Evolutionary conservation across 2,888 invertebrate genomes (phyloP).

Genomic region (Melanostoma scalare): DNA sequence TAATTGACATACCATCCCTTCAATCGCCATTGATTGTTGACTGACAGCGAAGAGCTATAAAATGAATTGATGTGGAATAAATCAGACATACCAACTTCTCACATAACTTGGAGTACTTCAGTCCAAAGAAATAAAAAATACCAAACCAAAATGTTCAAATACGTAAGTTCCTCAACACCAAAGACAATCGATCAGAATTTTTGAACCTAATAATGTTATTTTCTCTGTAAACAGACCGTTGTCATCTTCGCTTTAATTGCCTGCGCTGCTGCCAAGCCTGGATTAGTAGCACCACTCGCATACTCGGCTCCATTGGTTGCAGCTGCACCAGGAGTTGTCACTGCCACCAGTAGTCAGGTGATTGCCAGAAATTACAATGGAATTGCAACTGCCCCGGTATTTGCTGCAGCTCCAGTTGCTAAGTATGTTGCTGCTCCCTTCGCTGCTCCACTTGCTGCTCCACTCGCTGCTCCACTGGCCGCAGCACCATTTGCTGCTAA

Average conservation of each 20-base stretch:
- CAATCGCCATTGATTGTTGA: no score
- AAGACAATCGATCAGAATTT: neutral
- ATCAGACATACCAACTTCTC: neutral
- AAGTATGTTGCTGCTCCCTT: slow-evolving; percentile 79
- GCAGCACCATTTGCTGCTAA: slow-evolving; percentile 36
- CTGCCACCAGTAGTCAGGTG: slow-evolving; percentile 78
- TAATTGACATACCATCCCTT: no score
- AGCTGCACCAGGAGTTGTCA: slow-evolving; percentile 74
- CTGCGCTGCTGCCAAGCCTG: slow-evolving; percentile 65
- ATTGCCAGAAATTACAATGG: slow-evolving; percentile 79
- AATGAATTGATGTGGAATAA: neutral
- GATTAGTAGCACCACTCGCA: slow-evolving; percentile 74
- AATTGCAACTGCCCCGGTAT: slow-evolving; percentile 82
- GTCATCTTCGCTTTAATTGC: slow-evolving; percentile 60
- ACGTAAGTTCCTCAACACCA: slow-evolving; percentile 5
- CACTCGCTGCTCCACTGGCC: slow-evolving; percentile 77
- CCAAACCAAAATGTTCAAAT: slow-evolving; percentile 45
- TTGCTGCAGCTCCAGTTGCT: slow-evolving; percentile 84
- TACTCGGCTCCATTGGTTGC: slow-evolving; percentile 53
- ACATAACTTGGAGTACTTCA: no score
- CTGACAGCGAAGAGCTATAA: no score
- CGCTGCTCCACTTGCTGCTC: slow-evolving; percentile 78
- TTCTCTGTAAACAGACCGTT: slow-evolving; percentile 33
- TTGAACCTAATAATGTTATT: neutral
- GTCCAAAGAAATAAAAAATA: neutral